These are phyloP conservation scores for Coleophora flavipennella DNA, from an alignment of 2,888 invertebrate genomes.

Conservation along the genomic window DNA sequence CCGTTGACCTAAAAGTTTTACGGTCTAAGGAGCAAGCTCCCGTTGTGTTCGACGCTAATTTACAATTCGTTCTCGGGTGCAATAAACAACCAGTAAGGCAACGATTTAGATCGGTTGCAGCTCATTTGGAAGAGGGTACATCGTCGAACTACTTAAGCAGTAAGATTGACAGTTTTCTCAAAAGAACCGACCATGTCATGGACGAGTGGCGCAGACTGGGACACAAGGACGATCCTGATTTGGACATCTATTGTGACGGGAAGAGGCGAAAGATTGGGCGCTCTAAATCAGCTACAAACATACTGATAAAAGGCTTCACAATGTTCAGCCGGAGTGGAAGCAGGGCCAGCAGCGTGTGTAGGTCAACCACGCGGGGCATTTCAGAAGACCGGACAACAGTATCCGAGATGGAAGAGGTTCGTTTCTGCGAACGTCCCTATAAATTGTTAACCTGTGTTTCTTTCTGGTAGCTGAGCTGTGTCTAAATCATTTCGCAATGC, in stretches of 20 bases:
- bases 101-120: slow-evolving; percentile 80
- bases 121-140: slow-evolving; percentile 82
- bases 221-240: slow-evolving; percentile 67
- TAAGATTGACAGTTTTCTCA: slow-evolving; percentile 85
- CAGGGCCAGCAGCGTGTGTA: slow-evolving; percentile 70
- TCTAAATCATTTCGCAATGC: slow-evolving; percentile 26
- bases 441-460: slow-evolving; percentile 1
- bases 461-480: slow-evolving; percentile 18
- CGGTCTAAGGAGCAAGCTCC: slow-evolving; percentile 80
- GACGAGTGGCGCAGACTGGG: slow-evolving; percentile 87
- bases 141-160: slow-evolving; percentile 82
- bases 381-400: slow-evolving; percentile 77
- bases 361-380: slow-evolving; percentile 62
- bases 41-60: slow-evolving; percentile 86
- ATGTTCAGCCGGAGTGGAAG: slow-evolving; percentile 72
- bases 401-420: slow-evolving; percentile 79
- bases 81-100: slow-evolving; percentile 80
- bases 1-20: slow-evolving; percentile 72
- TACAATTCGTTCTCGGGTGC: slow-evolving; percentile 84
- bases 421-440: slow-evolving; percentile 16
- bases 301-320: slow-evolving; percentile 87
- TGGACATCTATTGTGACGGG: slow-evolving; percentile 42
- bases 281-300: slow-evolving; percentile 85
- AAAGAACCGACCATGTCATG: slow-evolving; percentile 89
- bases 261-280: slow-evolving; percentile 65